Conservation (phyloP, 2,888 invertebrate species). For the Alloplasta piceator region DNA sequence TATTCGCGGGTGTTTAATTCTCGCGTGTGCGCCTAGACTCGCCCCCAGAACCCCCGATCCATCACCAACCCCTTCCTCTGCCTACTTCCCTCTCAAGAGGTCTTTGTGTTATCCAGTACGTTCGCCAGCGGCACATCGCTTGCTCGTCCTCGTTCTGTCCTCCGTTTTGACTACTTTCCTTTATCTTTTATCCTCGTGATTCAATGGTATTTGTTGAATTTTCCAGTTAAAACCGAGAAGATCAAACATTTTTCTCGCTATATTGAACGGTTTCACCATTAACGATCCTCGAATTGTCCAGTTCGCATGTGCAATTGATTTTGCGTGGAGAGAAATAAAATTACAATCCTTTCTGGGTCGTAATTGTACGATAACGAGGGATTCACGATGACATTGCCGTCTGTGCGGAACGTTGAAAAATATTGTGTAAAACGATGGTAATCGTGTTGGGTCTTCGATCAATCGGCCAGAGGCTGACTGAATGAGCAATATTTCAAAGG, state of each 20-base stretch:
- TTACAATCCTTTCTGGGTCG: no score
- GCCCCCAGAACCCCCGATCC: constrained; percentile 6
- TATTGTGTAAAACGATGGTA: background rate
- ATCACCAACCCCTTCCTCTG: background rate
- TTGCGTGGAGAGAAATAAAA: no score
- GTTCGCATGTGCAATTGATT: no score
- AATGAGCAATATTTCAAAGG: constrained; percentile 16
- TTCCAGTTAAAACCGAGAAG: no score
- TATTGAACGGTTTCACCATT: no score
- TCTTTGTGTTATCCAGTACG: constrained; percentile 51
- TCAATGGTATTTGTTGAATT: no score
- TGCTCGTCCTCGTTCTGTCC: constrained; percentile 50
- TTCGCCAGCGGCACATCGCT: constrained; percentile 54
- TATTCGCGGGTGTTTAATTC: constrained; percentile 21
- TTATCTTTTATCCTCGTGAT: constrained; percentile 24
- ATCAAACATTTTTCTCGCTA: no score
- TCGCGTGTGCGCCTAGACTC: constrained; percentile 54
- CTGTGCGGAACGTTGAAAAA: background rate
- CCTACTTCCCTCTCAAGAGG: constrained; percentile 12
- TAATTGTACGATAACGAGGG: no score
- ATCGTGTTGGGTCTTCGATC: background rate
- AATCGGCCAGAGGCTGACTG: background rate
- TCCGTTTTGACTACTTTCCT: constrained; percentile 51
- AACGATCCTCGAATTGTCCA: no score
- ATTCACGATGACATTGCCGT: no score